These are phyloP conservation scores for Eidolon helvum DNA, from an alignment of 2,113 vertebrate species.

Conservation along the genomic window DNA sequence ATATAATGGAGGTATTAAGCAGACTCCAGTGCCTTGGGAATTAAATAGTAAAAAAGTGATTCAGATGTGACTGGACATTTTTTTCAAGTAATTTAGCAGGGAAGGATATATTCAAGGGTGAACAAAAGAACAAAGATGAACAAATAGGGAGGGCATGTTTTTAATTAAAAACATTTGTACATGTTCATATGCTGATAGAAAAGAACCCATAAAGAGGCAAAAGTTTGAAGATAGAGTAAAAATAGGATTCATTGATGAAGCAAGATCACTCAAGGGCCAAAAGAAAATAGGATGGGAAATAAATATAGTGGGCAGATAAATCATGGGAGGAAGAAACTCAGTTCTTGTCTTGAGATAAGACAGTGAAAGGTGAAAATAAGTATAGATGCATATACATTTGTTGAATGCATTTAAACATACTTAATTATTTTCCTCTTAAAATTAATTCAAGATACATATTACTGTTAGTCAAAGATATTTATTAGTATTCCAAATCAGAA, in stretches of 20 bases:
- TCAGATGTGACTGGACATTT: neutral
- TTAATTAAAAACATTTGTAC: neutral
- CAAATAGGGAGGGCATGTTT: neutral
- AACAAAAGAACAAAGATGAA: neutral
- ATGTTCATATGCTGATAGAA: neutral
- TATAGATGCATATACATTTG: neutral
- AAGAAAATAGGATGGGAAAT: neutral
- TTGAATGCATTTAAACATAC: neutral
- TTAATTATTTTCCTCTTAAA: neutral
- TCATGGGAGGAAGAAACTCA: neutral
- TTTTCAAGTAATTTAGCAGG: neutral
- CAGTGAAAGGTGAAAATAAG: neutral
- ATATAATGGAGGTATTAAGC: neutral
- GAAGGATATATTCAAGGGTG: neutral
- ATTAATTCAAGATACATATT: neutral
- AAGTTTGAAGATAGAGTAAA: neutral
- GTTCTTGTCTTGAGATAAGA: neutral
- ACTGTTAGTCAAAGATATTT: neutral
- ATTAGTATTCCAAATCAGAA: neutral
- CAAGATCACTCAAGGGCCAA: neutral
- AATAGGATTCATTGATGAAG: neutral
- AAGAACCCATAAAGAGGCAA: neutral
- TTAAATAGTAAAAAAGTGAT: neutral
- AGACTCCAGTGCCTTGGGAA: neutral
- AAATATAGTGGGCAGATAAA: neutral